Evolutionary conservation across 2,113 vertebrate genomes (phyloP), one percentile per base, ranked within the genome.

Genomic region (Scophthalmus maximus): DNA sequence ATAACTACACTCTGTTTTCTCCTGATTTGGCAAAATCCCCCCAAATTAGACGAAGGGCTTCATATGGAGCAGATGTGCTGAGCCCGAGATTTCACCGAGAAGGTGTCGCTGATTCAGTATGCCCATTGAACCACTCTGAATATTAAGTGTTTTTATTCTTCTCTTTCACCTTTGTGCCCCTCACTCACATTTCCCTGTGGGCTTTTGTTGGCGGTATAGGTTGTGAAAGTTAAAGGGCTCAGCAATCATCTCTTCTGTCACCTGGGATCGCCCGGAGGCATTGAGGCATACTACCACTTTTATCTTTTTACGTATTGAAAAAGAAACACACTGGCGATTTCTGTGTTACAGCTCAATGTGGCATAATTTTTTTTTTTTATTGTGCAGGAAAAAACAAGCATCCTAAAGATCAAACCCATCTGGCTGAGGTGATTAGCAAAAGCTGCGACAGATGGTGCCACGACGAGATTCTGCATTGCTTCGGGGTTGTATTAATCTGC

Each of bases 391-490:
- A 88, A 89, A 90, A 78, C 59, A 76, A 82, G 52, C 81, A 69
- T 68, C 68, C 70, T 73, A 72, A 81, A 88, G 84, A 85, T 90
- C 83, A 69, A 40, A 59, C 68, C 91, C 90, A 89, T 90, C 88
- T 92, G 92, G 84, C 82, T 82, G 78, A 88, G 83, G 86, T 88
- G 82, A 92, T 92, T 89, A 92, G 84, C 83, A 79, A 83, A 88
- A 86, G 81, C 88, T 68, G 63, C 69, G 75, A 77, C 92, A 91
- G 89, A 90, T 93, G 90, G 88, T 76, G 68, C 64, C 68, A 55
- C 4, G 46, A 72, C 73, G 70, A 80, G 64, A 75, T 73, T 86
- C 73, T 76, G 77, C 73, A 23, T 83, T 67, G 85, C 86, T 82
- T 83, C 44, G 70, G 82, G 83, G 68, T 47, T 75, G 67, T 83